phyloP scores from a whole-genome alignment of 2,113 vertebrate species.

The Panurus biarmicus region DNA sequence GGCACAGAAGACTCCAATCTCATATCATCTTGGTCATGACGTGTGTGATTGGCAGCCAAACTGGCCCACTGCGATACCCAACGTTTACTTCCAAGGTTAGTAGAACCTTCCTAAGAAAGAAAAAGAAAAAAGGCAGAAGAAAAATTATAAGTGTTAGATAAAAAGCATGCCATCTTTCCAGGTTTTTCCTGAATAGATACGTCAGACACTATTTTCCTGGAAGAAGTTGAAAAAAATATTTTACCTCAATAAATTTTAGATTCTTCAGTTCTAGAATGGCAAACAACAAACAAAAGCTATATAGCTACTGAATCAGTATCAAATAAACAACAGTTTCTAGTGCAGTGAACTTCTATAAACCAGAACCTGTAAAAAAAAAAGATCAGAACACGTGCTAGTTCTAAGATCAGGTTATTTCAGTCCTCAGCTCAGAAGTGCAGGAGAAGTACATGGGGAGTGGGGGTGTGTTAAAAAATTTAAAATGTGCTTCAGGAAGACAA shows the following conservation, averaged over 20 bases:
- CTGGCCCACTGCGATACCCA: slow-evolving; percentile 98
- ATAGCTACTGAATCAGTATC: not conserved
- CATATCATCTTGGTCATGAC: slow-evolving; percentile 86
- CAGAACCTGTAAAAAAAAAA: not conserved
- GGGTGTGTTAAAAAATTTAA: not conserved
- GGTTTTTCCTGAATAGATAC: not conserved
- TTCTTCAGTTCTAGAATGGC: not conserved
- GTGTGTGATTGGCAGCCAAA: slow-evolving; percentile 90
- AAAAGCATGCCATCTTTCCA: not conserved
- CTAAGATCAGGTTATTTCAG: not conserved
- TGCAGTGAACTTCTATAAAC: not conserved
- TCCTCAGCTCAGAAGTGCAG: not conserved
- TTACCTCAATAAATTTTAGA: not conserved
- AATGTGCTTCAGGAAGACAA: not conserved
- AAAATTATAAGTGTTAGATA: not conserved
- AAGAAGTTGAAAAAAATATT: not conserved
- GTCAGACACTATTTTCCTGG: not conserved
- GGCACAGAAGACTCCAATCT: slow-evolving; percentile 76
- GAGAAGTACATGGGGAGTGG: not conserved
- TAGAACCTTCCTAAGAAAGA: slow-evolving; percentile 67
- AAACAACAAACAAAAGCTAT: not conserved
- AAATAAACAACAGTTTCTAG: not conserved
- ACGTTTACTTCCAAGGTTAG: slow-evolving; percentile 80
- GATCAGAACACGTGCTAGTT: not conserved
- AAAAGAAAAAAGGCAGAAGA: not conserved